These are phyloP conservation scores for Apamea anceps DNA, from an alignment of 2,888 invertebrate species.

Conservation along the genomic window DNA sequence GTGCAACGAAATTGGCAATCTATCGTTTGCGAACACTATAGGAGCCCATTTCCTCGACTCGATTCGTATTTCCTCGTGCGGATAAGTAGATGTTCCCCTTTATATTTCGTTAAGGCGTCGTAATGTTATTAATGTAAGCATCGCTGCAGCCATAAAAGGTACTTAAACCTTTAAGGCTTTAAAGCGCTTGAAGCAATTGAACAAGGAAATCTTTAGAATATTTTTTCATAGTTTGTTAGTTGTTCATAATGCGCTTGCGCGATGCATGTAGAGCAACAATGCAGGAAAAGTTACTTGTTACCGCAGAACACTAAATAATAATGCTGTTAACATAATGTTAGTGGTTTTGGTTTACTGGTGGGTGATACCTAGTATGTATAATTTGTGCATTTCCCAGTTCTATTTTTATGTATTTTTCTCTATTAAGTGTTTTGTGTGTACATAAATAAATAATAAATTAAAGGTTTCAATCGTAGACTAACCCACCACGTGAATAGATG, in stretches of 20 bases:
- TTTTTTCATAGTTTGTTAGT: conserved; percentile 26
- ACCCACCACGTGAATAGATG: neutral
- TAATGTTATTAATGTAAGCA: conserved; percentile 46
- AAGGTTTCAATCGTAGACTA: neutral
- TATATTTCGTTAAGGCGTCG: conserved; percentile 26
- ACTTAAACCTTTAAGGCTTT: conserved; percentile 26
- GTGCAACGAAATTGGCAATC: conserved; percentile 57
- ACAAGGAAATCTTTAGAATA: conserved; percentile 18
- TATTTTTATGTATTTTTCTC: neutral
- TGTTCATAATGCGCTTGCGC: conserved; percentile 29
- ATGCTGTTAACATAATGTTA: conserved; percentile 16
- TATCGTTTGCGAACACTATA: conserved; percentile 39
- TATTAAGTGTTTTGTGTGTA: neutral
- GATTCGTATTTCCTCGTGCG: conserved; percentile 33
- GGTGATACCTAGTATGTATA: neutral
- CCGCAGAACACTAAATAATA: conserved; percentile 53
- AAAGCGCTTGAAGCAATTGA: conserved; percentile 39
- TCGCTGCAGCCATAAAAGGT: conserved; percentile 39
- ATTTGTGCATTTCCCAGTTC: neutral
- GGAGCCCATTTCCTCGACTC: conserved; percentile 41
- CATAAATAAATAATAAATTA: neutral
- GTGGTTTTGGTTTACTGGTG: conserved; percentile 9
- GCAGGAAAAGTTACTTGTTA: conserved; percentile 45
- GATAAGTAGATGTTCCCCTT: conserved; percentile 28
- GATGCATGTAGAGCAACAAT: conserved; percentile 30